phyloP scores from a whole-genome alignment of 2,888 invertebrate species.

The Sphaeridia pumilis region DNA sequence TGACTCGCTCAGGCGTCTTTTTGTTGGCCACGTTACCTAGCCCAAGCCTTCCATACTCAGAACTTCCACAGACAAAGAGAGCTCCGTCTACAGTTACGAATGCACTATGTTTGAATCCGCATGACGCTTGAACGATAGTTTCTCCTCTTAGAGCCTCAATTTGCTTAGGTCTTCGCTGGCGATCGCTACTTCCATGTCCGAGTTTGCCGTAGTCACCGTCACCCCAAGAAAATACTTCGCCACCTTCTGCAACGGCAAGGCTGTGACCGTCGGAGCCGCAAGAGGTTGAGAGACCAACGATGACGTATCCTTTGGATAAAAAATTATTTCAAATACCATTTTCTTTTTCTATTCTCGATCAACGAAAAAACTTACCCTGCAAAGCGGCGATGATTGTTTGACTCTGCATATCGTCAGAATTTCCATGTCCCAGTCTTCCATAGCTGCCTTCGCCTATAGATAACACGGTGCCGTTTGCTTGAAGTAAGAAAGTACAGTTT shows the following conservation, averaged over 20 bases:
- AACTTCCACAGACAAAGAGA: constrained; percentile 54
- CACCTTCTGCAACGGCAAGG: constrained; percentile 52
- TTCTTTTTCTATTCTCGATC: neutral
- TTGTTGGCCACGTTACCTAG: constrained; percentile 50
- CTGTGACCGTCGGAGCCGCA: constrained; percentile 55
- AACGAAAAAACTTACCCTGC: constrained; percentile 40
- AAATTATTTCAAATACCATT: neutral
- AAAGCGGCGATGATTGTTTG: constrained; percentile 49
- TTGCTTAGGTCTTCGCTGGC: constrained; percentile 51
- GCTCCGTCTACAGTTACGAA: constrained; percentile 53
- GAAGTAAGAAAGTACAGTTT: constrained; percentile 54
- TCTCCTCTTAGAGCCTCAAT: constrained; percentile 52
- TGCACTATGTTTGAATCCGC: constrained; percentile 54
- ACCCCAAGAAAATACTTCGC: constrained; percentile 44
- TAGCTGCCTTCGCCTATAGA: constrained; percentile 56
- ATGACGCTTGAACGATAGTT: constrained; percentile 50
- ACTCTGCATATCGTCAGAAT: constrained; percentile 51
- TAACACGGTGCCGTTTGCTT: constrained; percentile 50
- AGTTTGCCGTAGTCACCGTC: constrained; percentile 54
- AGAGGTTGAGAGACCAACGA: constrained; percentile 51
- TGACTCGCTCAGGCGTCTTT: constrained; percentile 50
- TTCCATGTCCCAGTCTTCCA: constrained; percentile 51
- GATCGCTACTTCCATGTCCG: constrained; percentile 53
- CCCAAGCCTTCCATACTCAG: constrained; percentile 50
- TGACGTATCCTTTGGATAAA: constrained; percentile 46